Base-by-base conservation (phyloP, 2,797 vertebrate species). In the Brachyalestes nurse region DNA sequence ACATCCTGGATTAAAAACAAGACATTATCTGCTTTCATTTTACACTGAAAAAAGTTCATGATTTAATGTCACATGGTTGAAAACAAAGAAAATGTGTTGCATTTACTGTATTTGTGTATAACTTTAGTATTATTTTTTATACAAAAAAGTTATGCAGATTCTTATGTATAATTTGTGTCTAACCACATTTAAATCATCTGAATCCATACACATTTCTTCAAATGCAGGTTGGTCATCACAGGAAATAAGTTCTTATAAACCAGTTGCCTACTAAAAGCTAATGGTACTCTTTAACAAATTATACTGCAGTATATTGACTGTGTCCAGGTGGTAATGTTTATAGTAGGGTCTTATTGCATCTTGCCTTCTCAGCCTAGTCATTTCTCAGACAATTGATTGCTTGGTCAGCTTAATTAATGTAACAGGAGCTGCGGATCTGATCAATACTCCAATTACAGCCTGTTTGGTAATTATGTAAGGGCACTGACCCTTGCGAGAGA, bases 391-490 rank as follows among this genome's bases (percentile, higher is more conserved):
- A 62, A 61, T 77, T 67, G 73, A 85, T 82, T 74, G 58, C 79
- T 71, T 71, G n/a, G 72, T 72, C 73, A 34, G 49, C 38, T 72
- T 83, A 49, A 80, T 81, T 81, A 79, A 72, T 21, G 64, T 71
- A 75, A 51, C 62, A 13, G 14, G 28, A 55, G 72, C 57, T 72
- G 79, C 78, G 66, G 60, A 66, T 83, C 67, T 66, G 53, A 77
- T 84, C 79, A 77, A 80, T 85, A 78, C 72, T 82, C 80, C 78
- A 72, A 80, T 82, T 57, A 23, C 65, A 72, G 40, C 5, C 81
- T 75, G 76, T 77, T 72, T 6, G 38, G 76, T 85, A 79, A 85
- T 85, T 85, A 80, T 40, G 8, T 62, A 76, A 62, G 53, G 34
- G 69, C n/a, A 60, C 55, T 72, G 53, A 40, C 77, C 21, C 4